Conservation (phyloP, 2,888 invertebrate species). For the Leptopilina syphax region DNA sequence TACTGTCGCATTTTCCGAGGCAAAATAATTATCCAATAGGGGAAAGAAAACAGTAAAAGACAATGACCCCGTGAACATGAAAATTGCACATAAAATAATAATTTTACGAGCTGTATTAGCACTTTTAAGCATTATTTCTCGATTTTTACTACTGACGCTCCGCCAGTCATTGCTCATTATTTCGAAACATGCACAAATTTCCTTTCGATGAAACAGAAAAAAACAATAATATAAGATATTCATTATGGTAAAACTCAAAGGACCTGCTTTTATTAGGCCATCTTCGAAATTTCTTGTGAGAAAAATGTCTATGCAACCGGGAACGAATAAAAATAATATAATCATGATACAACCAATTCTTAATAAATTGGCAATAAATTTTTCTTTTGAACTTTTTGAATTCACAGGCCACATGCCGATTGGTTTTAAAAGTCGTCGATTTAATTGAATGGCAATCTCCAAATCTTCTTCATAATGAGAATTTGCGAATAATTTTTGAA, state of each 20-base stretch:
- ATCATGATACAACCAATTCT: background rate
- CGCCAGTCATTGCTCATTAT: background rate
- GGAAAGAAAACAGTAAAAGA: constrained; percentile 19
- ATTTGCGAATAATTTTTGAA: too few species aligned
- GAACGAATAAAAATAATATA: background rate
- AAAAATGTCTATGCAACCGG: constrained; percentile 1
- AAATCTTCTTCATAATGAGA: background rate
- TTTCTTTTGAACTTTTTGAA: background rate
- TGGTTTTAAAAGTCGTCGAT: background rate
- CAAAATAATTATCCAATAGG: background rate
- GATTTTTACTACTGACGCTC: background rate
- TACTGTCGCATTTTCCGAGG: constrained; percentile 21
- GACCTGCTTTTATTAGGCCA: background rate
- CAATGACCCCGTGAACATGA: constrained; percentile 30
- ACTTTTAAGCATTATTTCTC: background rate
- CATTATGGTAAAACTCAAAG: background rate
- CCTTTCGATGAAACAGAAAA: background rate
- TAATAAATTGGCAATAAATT: background rate
- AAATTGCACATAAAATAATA: background rate
- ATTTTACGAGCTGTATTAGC: constrained; percentile 1
- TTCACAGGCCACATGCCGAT: background rate
- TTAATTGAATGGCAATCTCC: background rate
- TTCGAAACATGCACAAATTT: background rate
- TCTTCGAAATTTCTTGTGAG: background rate
- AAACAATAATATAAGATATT: background rate